Evolutionary conservation across 2,888 invertebrate species (phyloP).

Genomic region (Parthenolecanium corni): DNA sequence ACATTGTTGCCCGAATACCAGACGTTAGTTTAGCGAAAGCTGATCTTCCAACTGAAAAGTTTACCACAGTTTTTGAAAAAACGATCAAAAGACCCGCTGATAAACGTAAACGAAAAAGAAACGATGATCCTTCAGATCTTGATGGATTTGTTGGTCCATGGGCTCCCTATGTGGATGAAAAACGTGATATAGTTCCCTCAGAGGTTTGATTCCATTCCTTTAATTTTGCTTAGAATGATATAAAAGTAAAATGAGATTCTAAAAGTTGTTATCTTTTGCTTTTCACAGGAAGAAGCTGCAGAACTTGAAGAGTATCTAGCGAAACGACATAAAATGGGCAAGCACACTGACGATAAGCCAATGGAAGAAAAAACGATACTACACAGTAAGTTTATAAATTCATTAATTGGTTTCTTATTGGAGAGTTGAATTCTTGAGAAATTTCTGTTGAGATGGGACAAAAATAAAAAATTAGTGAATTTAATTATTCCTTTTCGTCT

Average conservation of each 20-base stretch:
- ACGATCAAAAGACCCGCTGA: conserved; percentile 59
- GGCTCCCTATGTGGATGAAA: conserved; percentile 88
- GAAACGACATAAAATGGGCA: conserved; percentile 78
- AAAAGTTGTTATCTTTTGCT: neutral
- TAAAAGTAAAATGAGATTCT: neutral
- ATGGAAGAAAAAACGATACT: conserved; percentile 89
- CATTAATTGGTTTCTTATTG: neutral
- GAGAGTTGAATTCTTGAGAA: conserved; percentile 13
- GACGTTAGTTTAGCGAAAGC: neutral
- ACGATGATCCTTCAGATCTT: conserved; percentile 81
- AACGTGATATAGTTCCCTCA: conserved; percentile 74
- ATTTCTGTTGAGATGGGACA: too few relatives aligned
- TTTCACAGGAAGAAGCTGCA: conserved; percentile 65
- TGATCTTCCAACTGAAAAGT: conserved; percentile 24
- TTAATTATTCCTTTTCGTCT: too few relatives aligned
- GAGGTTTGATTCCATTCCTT: conserved; percentile 43
- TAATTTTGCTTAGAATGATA: neutral
- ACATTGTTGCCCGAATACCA: neutral
- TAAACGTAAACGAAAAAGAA: conserved; percentile 72
- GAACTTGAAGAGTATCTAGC: conserved; percentile 88
- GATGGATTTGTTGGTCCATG: conserved; percentile 95
- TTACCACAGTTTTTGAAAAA: conserved; percentile 83
- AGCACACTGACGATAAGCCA: conserved; percentile 78
- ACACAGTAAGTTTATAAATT: conserved; percentile 55
- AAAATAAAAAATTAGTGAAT: too few relatives aligned